Base-by-base conservation (phyloP, 2,888 invertebrate species). In the Digitonthophagus gazella region DNA sequence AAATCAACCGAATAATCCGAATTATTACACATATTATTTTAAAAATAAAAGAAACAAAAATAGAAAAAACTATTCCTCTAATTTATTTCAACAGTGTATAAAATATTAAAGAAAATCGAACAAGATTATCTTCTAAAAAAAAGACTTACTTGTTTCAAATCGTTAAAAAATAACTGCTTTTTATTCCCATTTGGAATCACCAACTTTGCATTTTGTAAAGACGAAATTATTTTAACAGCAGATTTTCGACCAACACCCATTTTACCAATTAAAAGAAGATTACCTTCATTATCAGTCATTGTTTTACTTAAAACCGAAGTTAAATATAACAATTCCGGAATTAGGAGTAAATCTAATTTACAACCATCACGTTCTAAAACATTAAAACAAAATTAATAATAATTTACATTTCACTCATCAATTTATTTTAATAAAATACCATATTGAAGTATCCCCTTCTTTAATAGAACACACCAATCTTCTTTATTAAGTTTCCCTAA, bases 201-300 rank as follows among this genome's bases (percentile, higher is more conserved):
- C 8, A 89, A 76, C 58, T 88, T 86, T 66, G 93, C 90, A 65
- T 90, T 87, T 73, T 91, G 88, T 78, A 93, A 85, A 65, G 91
- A 88, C 5, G 93, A 89, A 0, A 90, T 87, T 3, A 95, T 84
- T 73, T 88, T 89, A 0, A 95, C 87, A 0, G 95, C 91, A 8
- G 93, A 91, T 76, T 93, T 87, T 54, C 96, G 86, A 0, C 97
- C 95, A 64, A 89, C 88, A 58, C 96, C 97, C 22, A 92, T 89
- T 73, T 90, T 85, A 0, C 95, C 95, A 73, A 92, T 88, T 72
- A 93, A 82, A 55, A 92, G 84, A n/a, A 90, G 78, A 28, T 91
- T 87, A 0, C 91, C 91, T 8, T 87, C 86, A 2, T 87, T 85
- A 66, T 84, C 82, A 5, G 88, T 86, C 54, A 93, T 79, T 0